Evolutionary conservation across 2,797 vertebrate species (phyloP), one percentile per base, ranked within the genome.

Genomic region (Peromyscus attwateri): DNA sequence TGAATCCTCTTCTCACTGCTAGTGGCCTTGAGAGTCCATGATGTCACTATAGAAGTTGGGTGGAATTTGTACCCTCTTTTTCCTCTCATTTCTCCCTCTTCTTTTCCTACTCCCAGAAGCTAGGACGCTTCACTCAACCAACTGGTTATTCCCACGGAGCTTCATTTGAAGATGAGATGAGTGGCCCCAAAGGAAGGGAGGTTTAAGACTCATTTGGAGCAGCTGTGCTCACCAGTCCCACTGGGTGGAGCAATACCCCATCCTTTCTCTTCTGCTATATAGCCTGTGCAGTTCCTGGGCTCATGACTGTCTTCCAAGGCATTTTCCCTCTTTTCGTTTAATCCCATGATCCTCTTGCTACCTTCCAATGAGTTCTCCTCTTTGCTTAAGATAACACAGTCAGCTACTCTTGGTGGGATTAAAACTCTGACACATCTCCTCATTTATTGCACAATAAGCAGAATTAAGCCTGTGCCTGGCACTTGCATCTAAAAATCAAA

Each of bases 401-500:
- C 81, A 81, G 12, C 10, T 71, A 37, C 34, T 80, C 52, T 89
- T 95, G 10, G 71, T 93, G 94, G 29, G 25, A 87, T 81, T 70
- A 83, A 27, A 11, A 12, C 2, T 2, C 31, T 66, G 64, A 49
- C 43, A 81, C 43, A 89, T 80, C 19, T 76, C 60, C 52, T 80
- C 23, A 84, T 85, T 95, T 90, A 90, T 73, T 88, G 71, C 94
- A 89, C 60, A 90, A 34, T 66, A 92, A 87, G 52, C 25, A 89
- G 49, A 90, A 76, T 27, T 82, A 89, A 94, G 13, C 23, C 49
- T 81, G 70, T 84, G 91, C 17, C n/a, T 93, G 46, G 46, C 37
- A 95, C 77, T 95, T 75, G 66, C 29, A 80, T 88, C 66, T 79
- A 81, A 95, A 95, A 96, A 83, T 68, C 83, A 92, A 89, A 57